Evolutionary conservation across 1,140 invertebrate genomes (phyloP).

Genomic region (Teleopsis dalmanni): DNA sequence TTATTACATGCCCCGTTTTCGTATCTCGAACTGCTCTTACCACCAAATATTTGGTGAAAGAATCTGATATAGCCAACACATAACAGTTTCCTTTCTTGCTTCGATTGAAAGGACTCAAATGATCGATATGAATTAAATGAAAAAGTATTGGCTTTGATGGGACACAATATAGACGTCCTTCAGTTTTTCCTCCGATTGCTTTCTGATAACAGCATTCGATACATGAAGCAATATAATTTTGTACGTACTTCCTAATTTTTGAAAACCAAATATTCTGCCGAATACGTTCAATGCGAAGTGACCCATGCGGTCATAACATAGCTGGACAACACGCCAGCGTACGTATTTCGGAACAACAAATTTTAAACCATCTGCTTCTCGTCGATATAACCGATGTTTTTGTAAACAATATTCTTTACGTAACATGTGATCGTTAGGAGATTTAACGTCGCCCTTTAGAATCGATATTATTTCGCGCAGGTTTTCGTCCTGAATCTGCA

Average conservation of each 20-base stretch:
- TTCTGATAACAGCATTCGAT: constrained; percentile 1
- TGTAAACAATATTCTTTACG: not conserved
- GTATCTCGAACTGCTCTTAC: not conserved
- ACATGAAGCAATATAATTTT: constrained; percentile 3
- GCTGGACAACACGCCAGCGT: not conserved
- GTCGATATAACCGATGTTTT: not conserved
- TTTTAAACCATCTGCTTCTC: no score
- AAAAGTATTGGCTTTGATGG: not conserved
- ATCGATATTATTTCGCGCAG: not conserved
- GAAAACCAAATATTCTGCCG: constrained; percentile 7
- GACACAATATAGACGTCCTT: not conserved
- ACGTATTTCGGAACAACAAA: not conserved
- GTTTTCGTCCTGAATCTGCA: not conserved
- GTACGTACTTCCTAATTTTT: not conserved
- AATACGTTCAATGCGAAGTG: not conserved
- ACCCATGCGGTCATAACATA: not conserved
- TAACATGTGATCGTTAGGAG: not conserved
- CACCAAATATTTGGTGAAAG: constrained; percentile 10
- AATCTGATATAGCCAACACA: constrained; percentile 10
- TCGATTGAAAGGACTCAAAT: constrained; percentile 23
- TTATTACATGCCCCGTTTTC: constrained; percentile 12
- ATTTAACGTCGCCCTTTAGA: not conserved
- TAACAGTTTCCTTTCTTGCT: constrained; percentile 14
- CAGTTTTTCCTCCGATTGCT: not conserved
- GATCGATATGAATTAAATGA: constrained; percentile 22